Percentiles rank a stretch among this genome's conserved stretches.
phyloP scores from a whole-genome alignment of 2,113 vertebrate genomes.

The Menura novaehollandiae region DNA sequence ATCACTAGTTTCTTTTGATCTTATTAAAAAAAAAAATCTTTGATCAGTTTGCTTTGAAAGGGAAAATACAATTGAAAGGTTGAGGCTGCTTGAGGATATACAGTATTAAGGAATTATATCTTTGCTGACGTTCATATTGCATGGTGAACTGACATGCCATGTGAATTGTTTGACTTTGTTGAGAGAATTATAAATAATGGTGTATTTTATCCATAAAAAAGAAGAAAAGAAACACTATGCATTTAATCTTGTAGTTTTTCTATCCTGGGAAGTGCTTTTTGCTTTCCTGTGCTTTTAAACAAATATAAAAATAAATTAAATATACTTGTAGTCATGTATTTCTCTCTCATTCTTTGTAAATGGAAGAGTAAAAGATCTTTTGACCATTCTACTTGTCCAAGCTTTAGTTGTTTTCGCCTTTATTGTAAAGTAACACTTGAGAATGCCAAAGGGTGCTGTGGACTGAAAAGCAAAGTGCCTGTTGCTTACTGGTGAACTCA shows the following conservation, averaged over 20 bases:
- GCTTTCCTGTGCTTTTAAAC: not conserved
- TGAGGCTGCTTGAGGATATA: not conserved
- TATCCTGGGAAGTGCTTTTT: not conserved
- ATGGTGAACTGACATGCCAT: not conserved
- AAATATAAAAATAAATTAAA: not conserved
- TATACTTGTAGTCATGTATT: not conserved
- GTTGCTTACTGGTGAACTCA: not conserved
- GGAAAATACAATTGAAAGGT: not conserved
- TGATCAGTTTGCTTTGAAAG: not conserved
- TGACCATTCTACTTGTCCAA: not conserved
- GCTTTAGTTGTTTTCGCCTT: not conserved
- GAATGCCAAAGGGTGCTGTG: not conserved
- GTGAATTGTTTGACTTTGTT: not conserved
- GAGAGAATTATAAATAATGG: not conserved
- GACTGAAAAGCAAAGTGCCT: not conserved
- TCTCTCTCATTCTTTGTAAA: not conserved
- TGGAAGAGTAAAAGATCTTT: not conserved
- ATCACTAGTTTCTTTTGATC: not conserved
- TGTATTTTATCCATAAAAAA: not conserved
- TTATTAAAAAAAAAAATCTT: not conserved
- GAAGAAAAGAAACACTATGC: not conserved
- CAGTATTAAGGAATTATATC: not conserved
- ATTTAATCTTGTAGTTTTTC: not conserved
- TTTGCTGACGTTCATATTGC: not conserved
- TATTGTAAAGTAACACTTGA: not conserved